Evolutionary conservation across 2,797 vertebrate genomes (phyloP).

Genomic region (Pempheris klunzingeri): DNA sequence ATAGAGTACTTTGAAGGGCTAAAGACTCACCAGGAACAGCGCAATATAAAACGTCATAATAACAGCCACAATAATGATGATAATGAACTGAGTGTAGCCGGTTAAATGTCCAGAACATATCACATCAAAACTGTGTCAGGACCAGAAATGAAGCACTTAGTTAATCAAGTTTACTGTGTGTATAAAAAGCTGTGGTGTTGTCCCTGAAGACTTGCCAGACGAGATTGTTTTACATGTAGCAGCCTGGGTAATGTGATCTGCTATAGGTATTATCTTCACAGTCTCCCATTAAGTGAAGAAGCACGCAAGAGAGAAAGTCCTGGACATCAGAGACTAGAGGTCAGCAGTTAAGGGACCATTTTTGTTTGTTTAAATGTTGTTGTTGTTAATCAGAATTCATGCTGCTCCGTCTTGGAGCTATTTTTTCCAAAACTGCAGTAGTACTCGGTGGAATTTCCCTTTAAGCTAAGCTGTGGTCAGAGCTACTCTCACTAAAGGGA

Average conservation of each 20-base stretch:
- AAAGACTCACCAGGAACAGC: neutral
- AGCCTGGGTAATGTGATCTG: constrained; percentile 10
- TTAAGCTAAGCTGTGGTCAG: too few species aligned
- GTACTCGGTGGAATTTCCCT: too few species aligned
- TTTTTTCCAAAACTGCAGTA: too few species aligned
- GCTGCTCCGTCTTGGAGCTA: too few species aligned
- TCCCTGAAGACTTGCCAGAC: neutral
- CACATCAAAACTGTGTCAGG: neutral
- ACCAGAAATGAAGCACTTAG: neutral
- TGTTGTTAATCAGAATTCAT: too few species aligned
- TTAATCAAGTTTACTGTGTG: neutral
- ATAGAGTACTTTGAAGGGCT: neutral
- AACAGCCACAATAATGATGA: neutral
- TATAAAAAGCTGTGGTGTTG: neutral
- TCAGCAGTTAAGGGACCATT: neutral
- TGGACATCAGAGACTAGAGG: neutral
- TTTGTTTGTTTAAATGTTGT: neutral
- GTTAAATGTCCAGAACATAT: neutral
- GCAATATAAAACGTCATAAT: too few species aligned
- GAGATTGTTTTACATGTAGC: neutral
- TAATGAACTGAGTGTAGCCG: neutral
- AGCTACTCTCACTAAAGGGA: too few species aligned
- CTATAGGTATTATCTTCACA: constrained; percentile 6
- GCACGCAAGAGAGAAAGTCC: constrained; percentile 4
- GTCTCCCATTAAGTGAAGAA: constrained; percentile 14